Conservation (phyloP, 2,888 invertebrate genomes). For the Octonoba sinensis region DNA sequence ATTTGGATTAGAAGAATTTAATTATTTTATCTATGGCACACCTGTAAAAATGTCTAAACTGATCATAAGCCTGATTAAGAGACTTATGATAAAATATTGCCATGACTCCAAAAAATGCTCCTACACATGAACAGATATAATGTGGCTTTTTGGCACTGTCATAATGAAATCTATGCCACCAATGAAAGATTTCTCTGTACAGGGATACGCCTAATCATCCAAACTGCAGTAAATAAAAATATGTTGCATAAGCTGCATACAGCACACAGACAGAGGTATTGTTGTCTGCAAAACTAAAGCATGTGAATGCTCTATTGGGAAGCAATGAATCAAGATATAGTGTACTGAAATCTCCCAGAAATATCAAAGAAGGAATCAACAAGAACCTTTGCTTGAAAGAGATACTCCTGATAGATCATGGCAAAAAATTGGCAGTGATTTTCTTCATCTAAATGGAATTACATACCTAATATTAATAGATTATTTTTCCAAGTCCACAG, state of each 20-base stretch:
- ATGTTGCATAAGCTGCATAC: constrained; percentile 7
- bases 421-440: constrained; percentile 13
- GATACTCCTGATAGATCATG: constrained; percentile 5
- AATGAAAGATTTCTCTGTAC: constrained; percentile 9
- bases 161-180: not conserved
- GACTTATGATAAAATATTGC: constrained; percentile 4
- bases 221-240: not conserved
- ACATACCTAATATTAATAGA: constrained; percentile 9
- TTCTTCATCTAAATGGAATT: not conserved
- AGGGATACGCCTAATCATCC: constrained; percentile 13
- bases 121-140: constrained; percentile 22
- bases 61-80: constrained; percentile 26
- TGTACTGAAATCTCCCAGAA: constrained; percentile 34
- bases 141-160: constrained; percentile 4
- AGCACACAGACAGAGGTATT: constrained; percentile 17
- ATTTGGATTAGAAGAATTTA: constrained; percentile 11
- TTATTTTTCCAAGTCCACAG: constrained; percentile 31
- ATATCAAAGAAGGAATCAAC: not conserved
- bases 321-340: not conserved
- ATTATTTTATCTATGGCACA: constrained; percentile 9
- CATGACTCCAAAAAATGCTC: constrained; percentile 19
- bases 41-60: constrained; percentile 7
- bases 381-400: constrained; percentile 7
- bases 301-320: constrained; percentile 1
- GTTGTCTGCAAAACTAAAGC: constrained; percentile 19